phyloP scores from a whole-genome alignment of 2,113 vertebrate genomes.

The Poecile atricapillus region DNA sequence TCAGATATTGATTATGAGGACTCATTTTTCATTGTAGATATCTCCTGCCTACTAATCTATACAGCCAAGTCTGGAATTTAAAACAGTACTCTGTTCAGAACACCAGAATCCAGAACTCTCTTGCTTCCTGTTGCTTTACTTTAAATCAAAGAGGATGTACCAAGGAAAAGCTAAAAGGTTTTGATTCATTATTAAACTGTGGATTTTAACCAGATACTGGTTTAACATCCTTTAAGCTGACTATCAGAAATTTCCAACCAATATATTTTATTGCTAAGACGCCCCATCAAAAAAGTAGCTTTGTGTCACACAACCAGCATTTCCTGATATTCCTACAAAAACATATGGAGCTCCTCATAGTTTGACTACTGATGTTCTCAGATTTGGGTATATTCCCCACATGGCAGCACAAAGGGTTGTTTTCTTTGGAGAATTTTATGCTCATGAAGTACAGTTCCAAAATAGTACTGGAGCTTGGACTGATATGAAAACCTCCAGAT shows the following conservation, averaged over 20 bases:
- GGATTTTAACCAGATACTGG: neutral
- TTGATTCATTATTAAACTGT: neutral
- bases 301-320: neutral
- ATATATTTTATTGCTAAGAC: neutral
- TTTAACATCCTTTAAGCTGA: neutral
- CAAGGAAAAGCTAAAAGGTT: neutral
- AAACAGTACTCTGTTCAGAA: neutral
- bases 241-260: neutral
- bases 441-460: neutral
- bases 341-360: neutral
- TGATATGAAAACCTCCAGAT: neutral
- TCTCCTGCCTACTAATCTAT: neutral
- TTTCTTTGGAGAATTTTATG: neutral
- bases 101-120: neutral
- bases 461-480: neutral
- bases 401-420: neutral
- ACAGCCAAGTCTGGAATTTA: neutral
- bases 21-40: slow-evolving; percentile 12
- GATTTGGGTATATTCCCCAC: neutral
- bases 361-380: neutral
- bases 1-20: neutral
- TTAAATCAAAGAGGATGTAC: neutral
- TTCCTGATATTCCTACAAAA: neutral
- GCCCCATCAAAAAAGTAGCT: neutral
- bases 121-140: neutral